Evolutionary conservation across 2,888 invertebrate species (phyloP), one percentile per base, ranked within the genome.

Genomic region (Lordiphosa andalusiaca): DNA sequence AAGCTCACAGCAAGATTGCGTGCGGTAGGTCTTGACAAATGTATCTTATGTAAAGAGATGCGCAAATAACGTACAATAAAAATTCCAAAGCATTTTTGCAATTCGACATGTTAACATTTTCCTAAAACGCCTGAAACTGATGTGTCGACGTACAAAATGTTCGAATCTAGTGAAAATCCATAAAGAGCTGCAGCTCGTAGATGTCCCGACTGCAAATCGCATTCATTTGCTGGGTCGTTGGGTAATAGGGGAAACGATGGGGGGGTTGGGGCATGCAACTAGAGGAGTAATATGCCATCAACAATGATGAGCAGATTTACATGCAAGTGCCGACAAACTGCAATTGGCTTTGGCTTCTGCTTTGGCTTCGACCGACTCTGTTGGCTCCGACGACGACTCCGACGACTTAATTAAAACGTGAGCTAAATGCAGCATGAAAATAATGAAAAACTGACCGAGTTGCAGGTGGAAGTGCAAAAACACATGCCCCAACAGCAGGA

Each of bases 281-380:
- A 62, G 52, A 46, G 46, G 30, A 50, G 78, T 82, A 87, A 85
- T 86, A 83, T 81, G 73, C 84, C 76, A 86, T 86, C 85, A 85
- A 78, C 75, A 75, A 75, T 87, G 86, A 87, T 87, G 87, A 87
- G 86, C 83, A 86, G 77, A 87, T 87, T 87, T 87, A 85, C 86
- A 86, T 87, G 86, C 87, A 87, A 75, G 75, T 76, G 83, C 74
- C 54, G 71, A 57, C 48, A 67, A 21, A 53, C 62, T 41, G 67
- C 60, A 61, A 50, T 53, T 50, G 61, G 61, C 55, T 49, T 66
- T 53, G 33, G 48, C 62, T 62, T 35, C 39, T 38, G 61, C 61
- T 12, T 50, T 25, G 16, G 50, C 49, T 46, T 38, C 47, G 60
- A 54, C 41, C 4, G 19, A 19, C 19, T 4, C 19, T 19, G 19